These are phyloP conservation scores for Calonectris borealis DNA, from an alignment of 2,113 vertebrate genomes.

Conservation along the genomic window DNA sequence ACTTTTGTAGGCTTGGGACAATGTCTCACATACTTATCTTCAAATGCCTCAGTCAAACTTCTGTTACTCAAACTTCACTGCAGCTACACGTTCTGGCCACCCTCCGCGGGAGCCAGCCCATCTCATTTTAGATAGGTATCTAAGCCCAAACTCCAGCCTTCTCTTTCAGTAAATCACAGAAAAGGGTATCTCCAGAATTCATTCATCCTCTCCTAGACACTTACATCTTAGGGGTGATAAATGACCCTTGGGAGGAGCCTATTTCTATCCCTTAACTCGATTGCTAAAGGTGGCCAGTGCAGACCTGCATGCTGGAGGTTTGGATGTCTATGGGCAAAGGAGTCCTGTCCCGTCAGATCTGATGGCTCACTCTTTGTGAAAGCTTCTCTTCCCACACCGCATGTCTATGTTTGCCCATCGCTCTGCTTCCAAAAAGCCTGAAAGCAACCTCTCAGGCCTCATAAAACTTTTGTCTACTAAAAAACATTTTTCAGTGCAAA, in stretches of 20 bases:
- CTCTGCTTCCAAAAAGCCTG: neutral
- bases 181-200: neutral
- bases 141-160: neutral
- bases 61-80: neutral
- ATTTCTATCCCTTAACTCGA: fast-evolving
- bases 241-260: neutral
- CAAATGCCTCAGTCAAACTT: neutral
- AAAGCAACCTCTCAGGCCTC: neutral
- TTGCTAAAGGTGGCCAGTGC: neutral
- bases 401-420: neutral
- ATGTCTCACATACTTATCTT: neutral
- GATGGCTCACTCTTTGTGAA: neutral
- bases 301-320: neutral
- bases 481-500: neutral
- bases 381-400: neutral
- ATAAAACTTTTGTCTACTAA: neutral
- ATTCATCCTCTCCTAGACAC: neutral
- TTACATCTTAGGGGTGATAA: neutral
- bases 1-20: neutral
- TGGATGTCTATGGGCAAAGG: neutral
- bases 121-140: neutral
- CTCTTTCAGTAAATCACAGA: neutral
- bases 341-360: neutral
- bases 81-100: neutral
- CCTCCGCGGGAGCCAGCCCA: fast-evolving